These are phyloP conservation scores for Ascaphus truei DNA, from an alignment of 2,113 vertebrate species.

Conservation along the genomic window DNA sequence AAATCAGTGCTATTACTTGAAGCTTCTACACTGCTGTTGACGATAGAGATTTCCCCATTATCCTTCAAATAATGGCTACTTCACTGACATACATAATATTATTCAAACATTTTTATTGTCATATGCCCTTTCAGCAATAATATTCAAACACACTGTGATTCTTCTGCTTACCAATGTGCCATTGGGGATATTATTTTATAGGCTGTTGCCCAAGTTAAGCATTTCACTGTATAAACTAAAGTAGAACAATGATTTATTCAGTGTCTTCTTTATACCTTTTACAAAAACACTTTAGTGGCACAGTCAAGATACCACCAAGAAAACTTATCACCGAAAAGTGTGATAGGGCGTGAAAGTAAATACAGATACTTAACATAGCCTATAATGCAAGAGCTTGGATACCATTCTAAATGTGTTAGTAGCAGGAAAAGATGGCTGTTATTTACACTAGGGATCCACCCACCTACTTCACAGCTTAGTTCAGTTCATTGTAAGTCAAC, in stretches of 20 bases:
- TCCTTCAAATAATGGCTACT: constrained; percentile 23
- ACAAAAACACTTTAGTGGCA: neutral
- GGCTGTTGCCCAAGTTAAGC: neutral
- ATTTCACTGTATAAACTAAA: neutral
- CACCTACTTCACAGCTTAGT: no score
- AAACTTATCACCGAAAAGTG: no score
- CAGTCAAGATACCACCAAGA: no score
- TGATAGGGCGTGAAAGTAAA: no score
- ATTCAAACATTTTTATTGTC: constrained; percentile 32
- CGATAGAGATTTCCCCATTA: constrained; percentile 13
- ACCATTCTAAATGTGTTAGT: no score
- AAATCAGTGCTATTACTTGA: constrained; percentile 25
- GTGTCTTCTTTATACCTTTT: neutral
- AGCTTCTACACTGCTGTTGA: constrained; percentile 1
- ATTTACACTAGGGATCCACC: no score
- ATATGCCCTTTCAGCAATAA: constrained; percentile 25
- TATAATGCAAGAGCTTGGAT: no score
- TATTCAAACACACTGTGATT: constrained; percentile 26
- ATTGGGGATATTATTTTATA: constrained; percentile 20
- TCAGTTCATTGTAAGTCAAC: no score
- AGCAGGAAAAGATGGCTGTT: no score
- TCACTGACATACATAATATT: constrained; percentile 19
- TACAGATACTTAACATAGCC: no score
- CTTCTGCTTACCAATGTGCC: constrained; percentile 10
- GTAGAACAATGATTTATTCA: constrained; percentile 14